Base-by-base conservation (phyloP, 2,888 invertebrate species). In the Troilus luridus region DNA sequence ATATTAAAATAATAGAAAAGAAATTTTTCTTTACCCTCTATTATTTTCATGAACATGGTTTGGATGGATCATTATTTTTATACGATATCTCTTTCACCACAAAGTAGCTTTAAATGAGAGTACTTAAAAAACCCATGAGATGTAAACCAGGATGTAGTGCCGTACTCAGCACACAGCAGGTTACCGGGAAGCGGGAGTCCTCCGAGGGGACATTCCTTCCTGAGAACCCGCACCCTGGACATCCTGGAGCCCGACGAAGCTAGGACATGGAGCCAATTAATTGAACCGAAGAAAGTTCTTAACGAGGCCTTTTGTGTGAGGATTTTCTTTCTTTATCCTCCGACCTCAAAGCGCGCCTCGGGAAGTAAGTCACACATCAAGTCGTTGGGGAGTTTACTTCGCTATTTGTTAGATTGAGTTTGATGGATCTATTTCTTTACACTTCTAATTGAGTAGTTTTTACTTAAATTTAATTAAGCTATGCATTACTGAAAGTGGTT, bases 191-290 rank as follows among this genome's bases (percentile, higher is more conserved):
- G 59, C 41, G 2, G 41, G 41, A 3, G 41, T 41, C 10, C 24
- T 41, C 41, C 27, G 17, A 77, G 17, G 17, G 72, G 72, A 77
- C 72, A 77, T 77, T 77, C 72, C 72, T 77, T 77, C 41, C 72
- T 1, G 0, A 19, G 72, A 77, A 77, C 72, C 72, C 72, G 41
- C 72, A 77, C 41, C 72, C 72, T 77, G 72, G 72, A 77, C 27
- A 12, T 0, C 27, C 14, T 8, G 12, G 27, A 77, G 19, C 14
- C 27, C 17, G 64, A 6, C 17, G 60, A 41, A 41, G 14, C 60
- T 17, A 24, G 67, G 27, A 77, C 72, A 17, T 19, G 72, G 67
- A 24, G 67, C 27, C 72, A 77, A 77, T 77, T 77, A 77, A 77
- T 77, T 41, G 72, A 27, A 27, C 72, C 27, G 41, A n/a, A 27